A percentile compares a stretch with the other conserved stretches of the same genome.
These are phyloP conservation scores for Dioctria rufipes DNA, from an alignment of 2,888 invertebrate genomes.

Conservation along the genomic window DNA sequence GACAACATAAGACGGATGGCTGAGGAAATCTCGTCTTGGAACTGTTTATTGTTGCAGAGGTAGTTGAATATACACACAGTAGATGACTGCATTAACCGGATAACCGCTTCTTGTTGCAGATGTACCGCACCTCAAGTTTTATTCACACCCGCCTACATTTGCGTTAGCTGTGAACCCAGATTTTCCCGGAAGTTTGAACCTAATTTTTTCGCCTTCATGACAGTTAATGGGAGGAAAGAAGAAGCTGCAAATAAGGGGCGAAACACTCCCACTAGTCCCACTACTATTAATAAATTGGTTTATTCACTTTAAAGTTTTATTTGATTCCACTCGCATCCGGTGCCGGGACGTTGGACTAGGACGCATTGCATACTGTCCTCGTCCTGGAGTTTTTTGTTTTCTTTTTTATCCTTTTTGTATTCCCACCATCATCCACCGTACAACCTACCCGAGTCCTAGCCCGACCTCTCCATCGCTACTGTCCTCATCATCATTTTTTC, in stretches of 20 bases:
- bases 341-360: not conserved
- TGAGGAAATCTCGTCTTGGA: slow-evolving; percentile 14
- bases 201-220: not conserved
- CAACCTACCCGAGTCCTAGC: not conserved
- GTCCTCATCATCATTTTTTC: slow-evolving; percentile 51
- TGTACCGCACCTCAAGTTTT: not conserved
- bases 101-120: not conserved
- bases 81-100: not conserved
- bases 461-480: not conserved
- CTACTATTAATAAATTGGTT: slow-evolving; percentile 48
- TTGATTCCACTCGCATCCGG: slow-evolving; percentile 39
- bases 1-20: slow-evolving; percentile 21
- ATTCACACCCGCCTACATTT: slow-evolving; percentile 6
- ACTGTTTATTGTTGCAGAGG: slow-evolving; percentile 34
- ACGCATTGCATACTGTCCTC: slow-evolving; percentile 1
- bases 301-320: slow-evolving; percentile 52
- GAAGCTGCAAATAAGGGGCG: slow-evolving; percentile 10
- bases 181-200: not conserved
- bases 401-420: not conserved
- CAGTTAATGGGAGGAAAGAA: not conserved
- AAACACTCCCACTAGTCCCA: not conserved
- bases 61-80: not conserved
- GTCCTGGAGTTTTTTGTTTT: not conserved
- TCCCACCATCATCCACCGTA: not conserved
- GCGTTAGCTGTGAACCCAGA: not conserved